Percentiles rank a stretch among this genome's conserved stretches.
Conservation (phyloP, 2,797 vertebrate genomes). For the Tragopan temminckii region DNA sequence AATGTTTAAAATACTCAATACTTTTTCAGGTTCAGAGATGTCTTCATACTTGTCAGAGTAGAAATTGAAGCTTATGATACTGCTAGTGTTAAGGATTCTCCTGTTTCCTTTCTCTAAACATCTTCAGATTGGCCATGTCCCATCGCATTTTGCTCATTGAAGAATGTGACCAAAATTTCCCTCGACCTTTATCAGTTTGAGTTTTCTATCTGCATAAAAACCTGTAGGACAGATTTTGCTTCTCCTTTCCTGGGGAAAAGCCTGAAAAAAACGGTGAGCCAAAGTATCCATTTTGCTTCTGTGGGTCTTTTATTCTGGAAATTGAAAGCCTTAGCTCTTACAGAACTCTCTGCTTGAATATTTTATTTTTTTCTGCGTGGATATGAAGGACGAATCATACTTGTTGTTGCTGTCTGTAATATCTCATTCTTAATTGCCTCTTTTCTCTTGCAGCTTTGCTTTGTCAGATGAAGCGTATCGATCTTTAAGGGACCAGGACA, state of each 20-base stretch:
- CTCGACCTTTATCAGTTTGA: not conserved
- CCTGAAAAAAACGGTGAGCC: not conserved
- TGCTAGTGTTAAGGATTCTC: not conserved
- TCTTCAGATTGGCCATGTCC: rapidly evolving
- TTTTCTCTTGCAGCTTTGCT: conserved; percentile 88
- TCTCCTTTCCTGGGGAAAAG: not conserved
- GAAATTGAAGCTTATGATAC: not conserved
- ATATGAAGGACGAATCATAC: not conserved
- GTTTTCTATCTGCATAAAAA: not conserved
- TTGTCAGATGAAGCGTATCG: conserved; percentile 97
- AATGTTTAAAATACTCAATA: not conserved
- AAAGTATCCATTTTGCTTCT: not conserved
- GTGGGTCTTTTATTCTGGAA: not conserved
- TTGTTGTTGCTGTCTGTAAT: not conserved
- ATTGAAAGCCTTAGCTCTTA: not conserved
- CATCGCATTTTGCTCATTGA: not conserved
- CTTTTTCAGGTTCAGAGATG: not conserved
- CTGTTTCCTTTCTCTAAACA: not conserved
- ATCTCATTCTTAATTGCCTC: not conserved
- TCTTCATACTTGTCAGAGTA: not conserved
- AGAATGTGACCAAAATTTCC: not conserved
- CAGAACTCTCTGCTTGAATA: not conserved
- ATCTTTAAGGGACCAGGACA: conserved; percentile 97
- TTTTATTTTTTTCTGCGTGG: too few species aligned
- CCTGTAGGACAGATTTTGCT: not conserved